A percentile compares a stretch with the other conserved stretches of the same genome.
Evolutionary conservation across 2,888 invertebrate species (phyloP).

Genomic region (Hemicrepidius hirtus): DNA sequence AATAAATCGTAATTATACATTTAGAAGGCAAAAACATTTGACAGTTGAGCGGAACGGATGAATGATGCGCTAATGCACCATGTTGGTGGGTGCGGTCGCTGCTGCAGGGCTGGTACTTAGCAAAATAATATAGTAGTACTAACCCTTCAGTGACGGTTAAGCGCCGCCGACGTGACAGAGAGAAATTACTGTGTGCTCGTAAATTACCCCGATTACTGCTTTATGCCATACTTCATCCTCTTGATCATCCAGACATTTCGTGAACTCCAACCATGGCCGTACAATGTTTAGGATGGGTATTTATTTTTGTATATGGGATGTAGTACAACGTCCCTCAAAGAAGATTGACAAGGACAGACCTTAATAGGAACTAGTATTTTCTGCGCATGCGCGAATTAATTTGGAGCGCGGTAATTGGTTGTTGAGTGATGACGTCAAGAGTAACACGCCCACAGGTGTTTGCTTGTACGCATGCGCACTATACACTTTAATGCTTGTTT

Average conservation of each 20-base stretch:
- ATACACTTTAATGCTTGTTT: too few species aligned
- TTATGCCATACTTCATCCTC: conserved; percentile 5
- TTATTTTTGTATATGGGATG: too few species aligned
- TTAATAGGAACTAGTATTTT: too few species aligned
- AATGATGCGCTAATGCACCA: conserved; percentile 15
- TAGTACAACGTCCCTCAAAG: too few species aligned
- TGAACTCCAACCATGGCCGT: neutral
- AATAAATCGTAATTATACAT: conserved; percentile 6
- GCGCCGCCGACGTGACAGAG: conserved; percentile 23
- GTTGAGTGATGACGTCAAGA: too few species aligned
- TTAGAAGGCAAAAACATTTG: conserved; percentile 3
- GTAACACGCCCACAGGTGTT: too few species aligned
- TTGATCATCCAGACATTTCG: conserved; percentile 22
- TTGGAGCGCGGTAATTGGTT: too few species aligned
- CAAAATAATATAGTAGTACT: conserved; percentile 12
- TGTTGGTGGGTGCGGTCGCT: conserved; percentile 5
- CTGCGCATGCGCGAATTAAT: too few species aligned
- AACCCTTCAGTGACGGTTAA: conserved; percentile 20
- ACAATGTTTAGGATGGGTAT: neutral
- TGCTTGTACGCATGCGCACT: too few species aligned
- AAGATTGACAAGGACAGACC: too few species aligned
- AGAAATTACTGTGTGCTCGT: conserved; percentile 19
- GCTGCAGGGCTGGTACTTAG: conserved; percentile 12
- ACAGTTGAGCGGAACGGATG: conserved; percentile 13
- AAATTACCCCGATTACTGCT: conserved; percentile 20